A percentile compares a stretch with the other conserved stretches of the same genome.
phyloP scores from a whole-genome alignment of 2,888 invertebrate genomes.

The Rotaria sp. region DNA sequence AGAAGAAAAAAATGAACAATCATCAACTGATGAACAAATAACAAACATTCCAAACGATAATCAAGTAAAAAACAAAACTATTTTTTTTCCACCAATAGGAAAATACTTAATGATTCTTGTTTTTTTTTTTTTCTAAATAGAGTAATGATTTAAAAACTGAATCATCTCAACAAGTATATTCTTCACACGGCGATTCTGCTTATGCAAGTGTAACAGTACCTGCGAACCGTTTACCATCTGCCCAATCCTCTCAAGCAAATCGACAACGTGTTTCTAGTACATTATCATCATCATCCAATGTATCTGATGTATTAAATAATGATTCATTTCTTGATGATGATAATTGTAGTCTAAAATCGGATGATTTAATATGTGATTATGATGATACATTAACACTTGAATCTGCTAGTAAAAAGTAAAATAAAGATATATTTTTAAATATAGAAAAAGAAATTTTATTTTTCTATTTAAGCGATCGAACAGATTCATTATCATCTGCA shows the following conservation, averaged over 20 bases:
- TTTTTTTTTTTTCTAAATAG: background rate
- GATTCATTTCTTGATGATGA: conserved; percentile 12
- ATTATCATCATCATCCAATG: background rate
- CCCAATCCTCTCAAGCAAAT: background rate
- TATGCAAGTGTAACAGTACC: background rate
- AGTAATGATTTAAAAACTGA: background rate
- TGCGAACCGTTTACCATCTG: background rate
- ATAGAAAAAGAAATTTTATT: background rate
- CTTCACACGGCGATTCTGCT: background rate
- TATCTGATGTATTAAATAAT: background rate
- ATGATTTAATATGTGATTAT: conserved; percentile 27
- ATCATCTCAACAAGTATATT: background rate
- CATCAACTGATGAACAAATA: background rate
- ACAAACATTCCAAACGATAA: background rate
- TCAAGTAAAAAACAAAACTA: background rate
- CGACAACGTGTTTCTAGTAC: background rate
- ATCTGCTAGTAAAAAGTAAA: background rate
- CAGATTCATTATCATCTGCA: background rate
- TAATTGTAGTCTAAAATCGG: background rate
- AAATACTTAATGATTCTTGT: background rate
- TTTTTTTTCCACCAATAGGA: too few species aligned
- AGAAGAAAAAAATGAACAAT: background rate
- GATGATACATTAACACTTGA: conserved; percentile 24
- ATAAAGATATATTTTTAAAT: background rate
- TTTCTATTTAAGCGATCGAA: background rate